Conservation (phyloP, 2,113 vertebrate species). For the Amphilophus citrinellus region DNA sequence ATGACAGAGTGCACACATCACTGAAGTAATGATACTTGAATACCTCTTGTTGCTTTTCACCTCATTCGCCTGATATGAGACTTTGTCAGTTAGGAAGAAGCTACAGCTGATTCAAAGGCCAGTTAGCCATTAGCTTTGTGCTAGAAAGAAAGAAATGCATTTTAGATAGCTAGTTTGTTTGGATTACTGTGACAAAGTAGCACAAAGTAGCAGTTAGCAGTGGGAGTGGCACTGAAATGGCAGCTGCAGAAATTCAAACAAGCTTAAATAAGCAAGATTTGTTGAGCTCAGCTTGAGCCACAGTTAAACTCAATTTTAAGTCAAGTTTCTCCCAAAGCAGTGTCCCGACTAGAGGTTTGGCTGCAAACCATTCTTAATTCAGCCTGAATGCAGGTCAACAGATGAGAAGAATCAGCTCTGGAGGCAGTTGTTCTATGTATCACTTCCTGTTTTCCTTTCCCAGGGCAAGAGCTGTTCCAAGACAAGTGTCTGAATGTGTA, state of each 20-base stretch:
- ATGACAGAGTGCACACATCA: constrained; percentile 1
- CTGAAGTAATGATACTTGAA: neutral
- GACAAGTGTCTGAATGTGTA: constrained; percentile 76
- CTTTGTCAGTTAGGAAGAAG: neutral
- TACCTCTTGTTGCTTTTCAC: neutral
- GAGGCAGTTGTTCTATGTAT: constrained; percentile 63
- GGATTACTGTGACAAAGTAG: neutral
- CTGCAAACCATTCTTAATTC: constrained; percentile 16
- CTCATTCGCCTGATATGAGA: neutral
- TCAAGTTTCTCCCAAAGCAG: neutral
- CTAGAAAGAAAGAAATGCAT: neutral
- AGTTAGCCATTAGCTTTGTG: rapidly evolving
- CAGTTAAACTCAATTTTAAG: neutral
- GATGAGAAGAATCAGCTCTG: constrained; percentile 61
- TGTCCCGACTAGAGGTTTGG: neutral
- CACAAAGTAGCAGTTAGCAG: neutral
- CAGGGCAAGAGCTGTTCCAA: constrained; percentile 70
- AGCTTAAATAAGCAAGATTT: neutral
- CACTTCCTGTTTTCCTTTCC: constrained; percentile 83
- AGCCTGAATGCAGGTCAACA: constrained; percentile 51
- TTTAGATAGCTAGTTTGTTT: neutral
- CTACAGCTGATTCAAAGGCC: neutral
- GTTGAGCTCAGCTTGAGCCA: neutral
- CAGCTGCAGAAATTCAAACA: neutral
- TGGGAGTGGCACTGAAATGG: neutral